A percentile compares a stretch with the other conserved stretches of the same genome.
These are phyloP conservation scores for Buceros bicornis DNA, from an alignment of 2,797 vertebrate genomes.

Conservation along the genomic window DNA sequence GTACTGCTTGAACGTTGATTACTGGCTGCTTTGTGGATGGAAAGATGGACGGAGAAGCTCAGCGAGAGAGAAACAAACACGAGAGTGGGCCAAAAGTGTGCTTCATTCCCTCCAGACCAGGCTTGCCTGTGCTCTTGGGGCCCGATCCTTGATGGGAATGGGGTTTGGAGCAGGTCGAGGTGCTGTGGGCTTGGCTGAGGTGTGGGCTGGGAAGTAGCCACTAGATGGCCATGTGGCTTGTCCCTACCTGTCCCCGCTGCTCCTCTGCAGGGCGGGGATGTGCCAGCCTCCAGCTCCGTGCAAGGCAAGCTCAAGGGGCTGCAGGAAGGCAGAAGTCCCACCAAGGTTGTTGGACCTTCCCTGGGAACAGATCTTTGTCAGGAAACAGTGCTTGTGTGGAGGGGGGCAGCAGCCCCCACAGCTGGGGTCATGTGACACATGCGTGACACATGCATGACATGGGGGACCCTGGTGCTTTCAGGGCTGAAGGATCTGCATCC, in stretches of 20 bases:
- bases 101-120: not conserved
- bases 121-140: not conserved
- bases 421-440: not conserved
- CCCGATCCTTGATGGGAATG: not conserved
- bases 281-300: not conserved
- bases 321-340: not conserved
- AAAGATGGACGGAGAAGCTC: not conserved
- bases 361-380: not conserved
- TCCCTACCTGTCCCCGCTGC: not conserved
- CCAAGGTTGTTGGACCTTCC: not conserved
- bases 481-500: not conserved
- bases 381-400: not conserved
- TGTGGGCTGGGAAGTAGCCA: not conserved
- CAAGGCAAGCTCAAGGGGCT: not conserved
- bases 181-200: not conserved
- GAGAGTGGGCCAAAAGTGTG: not conserved
- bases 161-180: not conserved
- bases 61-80: not conserved
- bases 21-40: not conserved
- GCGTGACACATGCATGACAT: not conserved
- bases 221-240: not conserved
- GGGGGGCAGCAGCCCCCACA: not conserved
- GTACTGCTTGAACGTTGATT: not conserved
- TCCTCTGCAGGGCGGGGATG: not conserved
- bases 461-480: not conserved